Conservation (phyloP, 2,797 vertebrate species). For the Mormyrops boulengeri region DNA sequence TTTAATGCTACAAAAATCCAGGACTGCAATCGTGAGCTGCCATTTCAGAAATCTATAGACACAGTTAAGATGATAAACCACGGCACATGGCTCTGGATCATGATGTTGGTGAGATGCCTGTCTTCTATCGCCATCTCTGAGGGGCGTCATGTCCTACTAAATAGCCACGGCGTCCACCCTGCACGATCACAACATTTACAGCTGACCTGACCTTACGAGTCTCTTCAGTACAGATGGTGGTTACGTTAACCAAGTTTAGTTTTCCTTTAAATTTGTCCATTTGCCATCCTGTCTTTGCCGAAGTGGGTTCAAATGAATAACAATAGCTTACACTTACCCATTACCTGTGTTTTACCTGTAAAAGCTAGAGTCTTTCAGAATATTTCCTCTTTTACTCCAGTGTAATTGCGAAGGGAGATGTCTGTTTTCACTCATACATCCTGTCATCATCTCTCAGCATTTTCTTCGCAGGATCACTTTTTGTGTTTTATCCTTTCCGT, state of each 20-base stretch:
- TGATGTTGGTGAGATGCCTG: not conserved
- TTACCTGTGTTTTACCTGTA: not conserved
- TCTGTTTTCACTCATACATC: not conserved
- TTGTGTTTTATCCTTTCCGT: not conserved
- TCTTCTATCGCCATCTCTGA: not conserved
- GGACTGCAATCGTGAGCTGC: constrained; percentile 24
- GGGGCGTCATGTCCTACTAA: not conserved
- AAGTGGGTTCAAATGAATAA: not conserved
- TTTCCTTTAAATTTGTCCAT: not conserved
- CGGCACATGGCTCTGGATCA: not conserved
- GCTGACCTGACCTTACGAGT: not conserved
- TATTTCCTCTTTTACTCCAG: not conserved
- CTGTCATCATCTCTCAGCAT: not conserved
- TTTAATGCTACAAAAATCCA: constrained; percentile 17
- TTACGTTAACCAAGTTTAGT: not conserved
- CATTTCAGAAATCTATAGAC: not conserved
- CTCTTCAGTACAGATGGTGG: not conserved
- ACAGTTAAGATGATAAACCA: not conserved
- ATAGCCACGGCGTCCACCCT: not conserved
- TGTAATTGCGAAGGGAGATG: not conserved
- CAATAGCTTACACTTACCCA: not conserved
- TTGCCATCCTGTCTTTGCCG: not conserved
- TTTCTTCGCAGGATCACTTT: not conserved
- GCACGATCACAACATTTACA: not conserved
- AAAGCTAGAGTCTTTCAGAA: not conserved